Evolutionary conservation across 2,113 vertebrate species (phyloP), one percentile per base, ranked within the genome.

Genomic region (Entomyzon cyanotis): DNA sequence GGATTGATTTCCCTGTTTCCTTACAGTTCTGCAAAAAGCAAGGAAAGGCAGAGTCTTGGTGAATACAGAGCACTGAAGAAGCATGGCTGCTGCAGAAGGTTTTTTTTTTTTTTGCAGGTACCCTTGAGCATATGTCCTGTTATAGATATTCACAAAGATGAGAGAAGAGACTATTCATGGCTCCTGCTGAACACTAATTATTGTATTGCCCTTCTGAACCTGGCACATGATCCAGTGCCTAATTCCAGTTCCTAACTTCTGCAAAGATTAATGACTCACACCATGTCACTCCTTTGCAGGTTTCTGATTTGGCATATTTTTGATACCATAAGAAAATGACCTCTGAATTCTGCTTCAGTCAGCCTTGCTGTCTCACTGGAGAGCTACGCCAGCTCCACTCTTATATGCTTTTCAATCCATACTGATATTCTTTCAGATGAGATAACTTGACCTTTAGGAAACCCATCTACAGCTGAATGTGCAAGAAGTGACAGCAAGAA

Each of bases 361-460:
- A 92, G 74, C 76, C 84, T 78, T 78, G 44, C 27, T 75, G 58
- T 68, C 77, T 82, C 80, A 19, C 44, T 62, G 37, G 52, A 94
- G 31, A 89, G 20, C 69, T 89, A n/a, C 0, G 23, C 15, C 55
- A 95, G 69, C 69, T 87, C 71, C 23, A 16, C 21, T 63, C 4
- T 76, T 37, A 28, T 19, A 47, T 1, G 1, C 21, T 84, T 69
- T 89, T 87, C 84, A 94, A 53, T 89, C 65, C 58, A 65, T 76
- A 64, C 62, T 76, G 58, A 64, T 91, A 84, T 78, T 89, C 44
- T 85, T 41, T 71, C 41, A 68, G 69, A 71, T 68, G 37, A 94
- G 77, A 84, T 65, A 84, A 67, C 62, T 14, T 95, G 89, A 94
- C 93, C 95, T 95, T 93, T 95, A 64, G 69, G 58, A 95, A 94